phyloP scores from a whole-genome alignment of 2,888 invertebrate species.

The Noctua comes region DNA sequence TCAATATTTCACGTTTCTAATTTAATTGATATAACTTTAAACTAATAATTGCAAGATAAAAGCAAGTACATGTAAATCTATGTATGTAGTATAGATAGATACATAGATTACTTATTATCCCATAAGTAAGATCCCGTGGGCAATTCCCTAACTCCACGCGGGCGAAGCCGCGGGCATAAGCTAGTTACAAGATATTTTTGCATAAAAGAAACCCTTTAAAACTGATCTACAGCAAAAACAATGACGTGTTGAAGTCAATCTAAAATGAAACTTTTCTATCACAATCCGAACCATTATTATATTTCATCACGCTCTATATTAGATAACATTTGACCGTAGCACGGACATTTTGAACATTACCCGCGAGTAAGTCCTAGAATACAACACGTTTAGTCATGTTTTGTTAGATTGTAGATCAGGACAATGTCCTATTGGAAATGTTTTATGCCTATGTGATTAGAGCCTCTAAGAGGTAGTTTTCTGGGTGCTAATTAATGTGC shows the following conservation, averaged over 20 bases:
- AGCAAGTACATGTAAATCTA: no score
- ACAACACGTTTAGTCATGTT: conserved; percentile 64
- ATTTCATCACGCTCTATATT: neutral
- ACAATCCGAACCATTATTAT: conserved; percentile 5
- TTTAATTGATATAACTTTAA: no score
- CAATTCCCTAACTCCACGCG: no score
- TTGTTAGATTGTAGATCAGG: conserved; percentile 37
- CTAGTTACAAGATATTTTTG: no score
- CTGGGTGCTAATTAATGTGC: neutral
- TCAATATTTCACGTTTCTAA: no score
- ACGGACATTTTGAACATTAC: conserved; percentile 47
- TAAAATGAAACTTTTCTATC: neutral
- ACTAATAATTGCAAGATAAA: no score
- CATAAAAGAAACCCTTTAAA: neutral
- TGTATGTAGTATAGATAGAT: no score
- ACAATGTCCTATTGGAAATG: accelerated
- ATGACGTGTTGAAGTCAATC: neutral
- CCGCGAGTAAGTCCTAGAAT: conserved; percentile 57
- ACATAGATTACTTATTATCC: no score
- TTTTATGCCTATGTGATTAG: conserved; percentile 32
- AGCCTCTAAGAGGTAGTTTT: conserved; percentile 10
- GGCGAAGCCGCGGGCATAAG: no score
- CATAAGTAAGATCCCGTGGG: no score
- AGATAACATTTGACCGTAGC: conserved; percentile 49
- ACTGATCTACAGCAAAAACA: neutral